These are phyloP conservation scores for Panthera uncia DNA, from an alignment of 2,113 vertebrate species.

Conservation along the genomic window DNA sequence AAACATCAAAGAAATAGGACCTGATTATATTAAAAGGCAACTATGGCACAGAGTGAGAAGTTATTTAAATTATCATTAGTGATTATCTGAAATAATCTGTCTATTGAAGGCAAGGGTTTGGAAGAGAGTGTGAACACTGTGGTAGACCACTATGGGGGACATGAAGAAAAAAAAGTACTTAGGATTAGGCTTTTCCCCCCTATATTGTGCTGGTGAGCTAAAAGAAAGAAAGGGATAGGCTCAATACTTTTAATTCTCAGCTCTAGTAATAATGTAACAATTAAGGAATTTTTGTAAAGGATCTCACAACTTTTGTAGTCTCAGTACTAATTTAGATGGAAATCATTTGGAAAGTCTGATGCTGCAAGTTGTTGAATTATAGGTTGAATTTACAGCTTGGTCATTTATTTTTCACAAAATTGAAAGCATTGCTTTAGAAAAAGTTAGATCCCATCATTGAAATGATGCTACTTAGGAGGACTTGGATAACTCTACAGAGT, in stretches of 20 bases:
- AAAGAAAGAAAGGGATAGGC: background rate
- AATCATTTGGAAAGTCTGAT: slow-evolving; percentile 28
- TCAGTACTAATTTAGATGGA: slow-evolving; percentile 50
- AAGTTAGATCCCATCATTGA: background rate
- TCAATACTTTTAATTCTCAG: slow-evolving; percentile 14
- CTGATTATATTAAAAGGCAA: slow-evolving; percentile 14
- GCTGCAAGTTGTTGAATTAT: background rate
- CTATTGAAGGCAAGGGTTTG: background rate
- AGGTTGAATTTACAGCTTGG: slow-evolving; percentile 49
- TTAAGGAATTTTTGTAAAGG: slow-evolving; percentile 19
- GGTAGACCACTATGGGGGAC: background rate
- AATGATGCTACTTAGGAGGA: background rate
- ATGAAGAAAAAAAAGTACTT: background rate
- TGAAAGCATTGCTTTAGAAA: slow-evolving; percentile 29
- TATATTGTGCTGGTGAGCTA: background rate
- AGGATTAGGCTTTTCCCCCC: background rate
- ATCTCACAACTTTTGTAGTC: slow-evolving; percentile 34
- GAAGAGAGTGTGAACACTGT: background rate
- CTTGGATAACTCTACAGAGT: background rate
- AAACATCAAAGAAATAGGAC: background rate
- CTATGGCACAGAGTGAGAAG: background rate
- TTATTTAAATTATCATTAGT: slow-evolving; percentile 14
- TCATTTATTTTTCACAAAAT: slow-evolving; percentile 19
- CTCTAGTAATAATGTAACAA: slow-evolving; percentile 7
- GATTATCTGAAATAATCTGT: background rate